Base-by-base conservation (phyloP, 2,113 vertebrate genomes). In the Ahaetulla prasina region DNA sequence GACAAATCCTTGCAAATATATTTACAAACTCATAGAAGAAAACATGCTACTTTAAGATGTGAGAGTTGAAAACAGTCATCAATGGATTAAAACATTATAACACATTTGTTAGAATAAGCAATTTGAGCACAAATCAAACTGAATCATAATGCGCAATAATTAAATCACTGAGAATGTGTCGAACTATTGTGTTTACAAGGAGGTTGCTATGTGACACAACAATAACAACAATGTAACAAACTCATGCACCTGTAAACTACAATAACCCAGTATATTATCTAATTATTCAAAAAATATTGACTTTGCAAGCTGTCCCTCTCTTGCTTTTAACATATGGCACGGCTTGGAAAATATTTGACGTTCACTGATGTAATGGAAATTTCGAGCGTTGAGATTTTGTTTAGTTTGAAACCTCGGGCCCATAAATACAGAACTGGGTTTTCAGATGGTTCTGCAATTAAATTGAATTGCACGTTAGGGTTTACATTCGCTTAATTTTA, bases 401-500 rank as follows among this genome's bases (percentile, higher is more conserved):
- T 87, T 89, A 10, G n/a, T 22, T 60, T 68, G 57, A 60, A 85
- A 50, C 23, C 27, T 90, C 9, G 14, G 10, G n/a, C 30, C 8
- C 50, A 1, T 30, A 14, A 35, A 25, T 27, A 12, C 27, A n/a
- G 52, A 88, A 20, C 14, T 74, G 35, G 86, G 53, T 60, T 85
- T 90, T 63, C 88, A 89, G 57, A 63, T 63, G 7, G 12, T 23
- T 43, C 45, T n/a, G 11, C 68, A 86, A 7, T 50, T n/a, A 47
- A 3, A 43, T 11, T 43, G 14, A 12, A 30, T 18, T 49, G 47
- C 22, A 53, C 8, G 27, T 87, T 20, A 10, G n/a, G 45, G 11
- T 90, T 85, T 96, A 97, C 94, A 97, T 94, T 94, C 96, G 96
- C 94, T 97, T 96, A 55, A 97, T 95, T 96, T 96, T 97, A 90